These are phyloP conservation scores for Pionites leucogaster DNA, from an alignment of 2,113 vertebrate genomes.

Conservation along the genomic window DNA sequence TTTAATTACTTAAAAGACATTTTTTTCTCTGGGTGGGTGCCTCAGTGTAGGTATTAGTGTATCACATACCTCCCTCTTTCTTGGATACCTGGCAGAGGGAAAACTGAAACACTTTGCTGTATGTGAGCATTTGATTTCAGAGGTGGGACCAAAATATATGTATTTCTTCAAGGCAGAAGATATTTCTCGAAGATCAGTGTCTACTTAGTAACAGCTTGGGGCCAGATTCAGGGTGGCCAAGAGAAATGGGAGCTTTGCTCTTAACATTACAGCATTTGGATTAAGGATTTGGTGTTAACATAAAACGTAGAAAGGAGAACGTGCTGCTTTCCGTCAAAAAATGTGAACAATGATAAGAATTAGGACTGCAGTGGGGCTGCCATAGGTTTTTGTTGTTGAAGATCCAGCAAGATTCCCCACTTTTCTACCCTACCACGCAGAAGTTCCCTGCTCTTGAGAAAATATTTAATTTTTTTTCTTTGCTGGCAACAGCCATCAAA, in stretches of 20 bases:
- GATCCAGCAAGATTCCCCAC: not conserved
- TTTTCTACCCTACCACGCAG: not conserved
- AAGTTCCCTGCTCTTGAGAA: not conserved
- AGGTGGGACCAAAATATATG: not conserved
- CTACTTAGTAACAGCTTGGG: not conserved
- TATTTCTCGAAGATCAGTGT: not conserved
- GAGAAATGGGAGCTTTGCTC: not conserved
- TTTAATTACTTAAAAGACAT: not conserved
- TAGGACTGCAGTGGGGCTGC: not conserved
- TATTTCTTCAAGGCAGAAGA: not conserved
- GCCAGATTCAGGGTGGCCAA: not conserved
- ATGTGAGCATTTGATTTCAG: not conserved
- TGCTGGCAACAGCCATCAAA: not conserved
- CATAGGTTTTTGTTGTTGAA: accelerated
- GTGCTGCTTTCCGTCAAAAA: not conserved
- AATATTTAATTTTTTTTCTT: not conserved
- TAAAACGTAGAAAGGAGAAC: not conserved
- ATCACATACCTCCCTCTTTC: not conserved
- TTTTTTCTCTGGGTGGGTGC: not conserved
- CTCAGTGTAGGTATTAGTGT: not conserved
- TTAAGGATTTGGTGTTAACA: not conserved
- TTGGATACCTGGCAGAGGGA: not conserved
- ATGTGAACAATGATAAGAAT: not conserved
- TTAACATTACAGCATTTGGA: not conserved
- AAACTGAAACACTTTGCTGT: not conserved